Evolutionary conservation across 2,113 vertebrate species (phyloP).

Genomic region (Brachirus orientalis): DNA sequence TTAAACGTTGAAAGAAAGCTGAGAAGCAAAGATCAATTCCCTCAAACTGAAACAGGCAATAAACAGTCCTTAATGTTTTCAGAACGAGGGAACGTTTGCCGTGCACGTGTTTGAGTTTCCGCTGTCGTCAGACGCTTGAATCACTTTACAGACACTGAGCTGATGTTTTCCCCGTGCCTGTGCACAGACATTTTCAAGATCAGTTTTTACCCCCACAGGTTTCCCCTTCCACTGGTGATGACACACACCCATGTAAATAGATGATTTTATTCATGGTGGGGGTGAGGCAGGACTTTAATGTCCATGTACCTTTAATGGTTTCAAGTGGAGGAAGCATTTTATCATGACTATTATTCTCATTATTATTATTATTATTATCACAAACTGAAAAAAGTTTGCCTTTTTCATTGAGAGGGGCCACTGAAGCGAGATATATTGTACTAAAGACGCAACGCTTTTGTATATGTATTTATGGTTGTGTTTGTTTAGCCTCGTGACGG

Average conservation of each 20-base stretch:
- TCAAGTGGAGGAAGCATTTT: constrained; percentile 47
- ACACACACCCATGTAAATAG: constrained; percentile 56
- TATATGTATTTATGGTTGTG: constrained; percentile 66
- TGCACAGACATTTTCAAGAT: constrained; percentile 25
- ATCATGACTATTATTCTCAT: constrained; percentile 49
- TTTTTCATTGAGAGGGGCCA: constrained; percentile 66
- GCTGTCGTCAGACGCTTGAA: too few relatives aligned
- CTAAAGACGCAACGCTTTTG: constrained; percentile 71
- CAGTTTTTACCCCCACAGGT: too few relatives aligned
- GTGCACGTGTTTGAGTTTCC: constrained; percentile 26
- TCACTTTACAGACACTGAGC: too few relatives aligned
- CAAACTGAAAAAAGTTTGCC: constrained; percentile 52
- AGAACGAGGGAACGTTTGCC: too few relatives aligned
- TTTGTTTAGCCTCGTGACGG: constrained; percentile 54
- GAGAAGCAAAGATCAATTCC: neutral
- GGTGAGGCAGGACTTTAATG: constrained; percentile 36
- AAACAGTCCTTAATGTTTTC: constrained; percentile 30
- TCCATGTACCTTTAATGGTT: constrained; percentile 48
- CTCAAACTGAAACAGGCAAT: constrained; percentile 38
- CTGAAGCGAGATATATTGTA: constrained; percentile 66
- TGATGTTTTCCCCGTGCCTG: constrained; percentile 57
- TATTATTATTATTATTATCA: constrained; percentile 50
- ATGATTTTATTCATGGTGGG: constrained; percentile 47
- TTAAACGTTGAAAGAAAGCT: constrained; percentile 17
- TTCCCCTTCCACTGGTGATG: too few relatives aligned